Base-by-base conservation (phyloP, 1,140 invertebrate species). In the Hyposmocoma kahamanoa region DNA sequence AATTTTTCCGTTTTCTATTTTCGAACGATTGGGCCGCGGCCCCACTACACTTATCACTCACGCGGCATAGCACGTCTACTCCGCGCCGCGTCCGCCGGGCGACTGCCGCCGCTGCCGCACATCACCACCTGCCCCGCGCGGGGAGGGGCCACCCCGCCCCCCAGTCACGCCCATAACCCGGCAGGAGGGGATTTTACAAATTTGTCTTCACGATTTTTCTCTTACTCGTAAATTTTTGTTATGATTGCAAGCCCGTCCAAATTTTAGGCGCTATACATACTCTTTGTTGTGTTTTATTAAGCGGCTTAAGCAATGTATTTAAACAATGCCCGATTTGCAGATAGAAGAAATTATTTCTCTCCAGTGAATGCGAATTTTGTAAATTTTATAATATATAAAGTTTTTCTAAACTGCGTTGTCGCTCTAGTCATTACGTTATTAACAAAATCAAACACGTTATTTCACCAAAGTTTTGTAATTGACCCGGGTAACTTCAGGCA, bases 1-100 rank as follows among this genome's bases (percentile, higher is more conserved):
- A 81, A 84, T 84, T 72, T 78, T 81, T 75, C 67, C 76, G 80
- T 84, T 82, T 72, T 76, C 61, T 72, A 79, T 81, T 78, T 73
- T 76, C 72, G 71, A 82, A 84, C 69, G 71, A 71, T 67, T 73
- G 80, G 80, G 80, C 80, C 62, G 68, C 43, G 71, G 80, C 80
- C 80, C 80, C 80, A 84, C 80, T 72, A 59, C 76, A 81, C 79
- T 69, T 42, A 71, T 74, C 70, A 78, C 77, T 66, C 80, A 62
- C 70, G 68, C 32, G 28, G 59, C 72, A 78, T 75, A 42, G 42
- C 59, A 50, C 28, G 67, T 57, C 62, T 64, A 64, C 65, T 58
- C 21, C 38, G 8, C 56, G 62, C 47, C 69, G 67, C 68, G 62
- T 54, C 53, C 62, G 62, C 54, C 72, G 66, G 61, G 45, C 66